Evolutionary conservation across 2,888 invertebrate genomes (phyloP).

Genomic region (Euzetes globulus): DNA sequence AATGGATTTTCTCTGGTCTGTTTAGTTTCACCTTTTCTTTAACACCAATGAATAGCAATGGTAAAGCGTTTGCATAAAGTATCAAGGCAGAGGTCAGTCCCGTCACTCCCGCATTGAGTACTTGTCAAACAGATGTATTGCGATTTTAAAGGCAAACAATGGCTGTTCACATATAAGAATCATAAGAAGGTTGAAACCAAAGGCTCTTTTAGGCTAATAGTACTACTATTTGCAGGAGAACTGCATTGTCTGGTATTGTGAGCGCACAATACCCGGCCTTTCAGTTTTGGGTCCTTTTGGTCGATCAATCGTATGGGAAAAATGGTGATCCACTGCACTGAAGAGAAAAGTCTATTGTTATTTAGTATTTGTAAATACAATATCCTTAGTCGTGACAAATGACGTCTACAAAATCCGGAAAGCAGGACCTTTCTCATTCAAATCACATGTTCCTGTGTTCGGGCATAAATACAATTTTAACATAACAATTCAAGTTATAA

Average conservation of each 20-base stretch:
- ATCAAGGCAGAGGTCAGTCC: background rate
- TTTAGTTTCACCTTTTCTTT: constrained; percentile 13
- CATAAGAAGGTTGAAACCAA: constrained; percentile 20
- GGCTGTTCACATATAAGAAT: background rate
- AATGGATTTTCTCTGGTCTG: constrained; percentile 21
- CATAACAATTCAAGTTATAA: constrained; percentile 28
- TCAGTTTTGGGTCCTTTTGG: constrained; percentile 6
- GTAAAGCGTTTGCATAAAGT: constrained; percentile 19
- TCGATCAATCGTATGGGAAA: constrained; percentile 18
- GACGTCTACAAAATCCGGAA: constrained; percentile 28
- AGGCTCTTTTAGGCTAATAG: constrained; percentile 24
- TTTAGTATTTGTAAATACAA: constrained; percentile 16
- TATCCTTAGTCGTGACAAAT: constrained; percentile 27
- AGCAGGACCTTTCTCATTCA: constrained; percentile 23
- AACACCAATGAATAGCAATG: constrained; percentile 1
- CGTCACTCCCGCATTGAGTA: constrained; percentile 8
- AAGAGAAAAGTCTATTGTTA: constrained; percentile 14
- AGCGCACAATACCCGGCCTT: background rate
- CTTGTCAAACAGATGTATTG: constrained; percentile 29
- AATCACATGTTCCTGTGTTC: constrained; percentile 20
- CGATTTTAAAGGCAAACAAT: constrained; percentile 4
- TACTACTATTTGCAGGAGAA: background rate
- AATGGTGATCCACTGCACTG: constrained; percentile 10
- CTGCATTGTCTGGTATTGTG: background rate
- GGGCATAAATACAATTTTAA: constrained; percentile 23